Conservation (phyloP, 2,797 vertebrate genomes). For the Myotis findleyi region DNA sequence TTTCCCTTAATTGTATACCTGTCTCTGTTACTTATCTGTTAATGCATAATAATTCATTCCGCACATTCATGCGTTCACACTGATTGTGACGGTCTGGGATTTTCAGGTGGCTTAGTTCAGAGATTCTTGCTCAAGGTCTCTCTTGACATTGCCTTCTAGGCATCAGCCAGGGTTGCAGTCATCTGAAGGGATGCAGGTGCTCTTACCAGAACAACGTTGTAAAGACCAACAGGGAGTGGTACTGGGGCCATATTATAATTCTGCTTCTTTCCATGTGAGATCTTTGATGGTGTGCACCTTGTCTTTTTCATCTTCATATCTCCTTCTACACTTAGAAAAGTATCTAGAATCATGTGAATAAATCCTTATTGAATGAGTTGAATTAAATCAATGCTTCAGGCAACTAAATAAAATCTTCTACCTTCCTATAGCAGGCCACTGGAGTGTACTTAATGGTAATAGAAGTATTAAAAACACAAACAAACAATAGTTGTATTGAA, state of each 20-base stretch:
- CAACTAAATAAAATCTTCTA: neutral
- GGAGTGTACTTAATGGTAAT: neutral
- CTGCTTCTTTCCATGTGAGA: neutral
- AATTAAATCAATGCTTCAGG: neutral
- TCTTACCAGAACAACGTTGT: neutral
- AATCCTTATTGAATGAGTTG: neutral
- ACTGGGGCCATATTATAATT: too few species aligned
- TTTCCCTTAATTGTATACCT: neutral
- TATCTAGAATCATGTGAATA: neutral
- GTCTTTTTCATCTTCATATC: neutral
- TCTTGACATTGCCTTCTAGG: neutral
- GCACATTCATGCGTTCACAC: neutral
- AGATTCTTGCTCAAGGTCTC: neutral
- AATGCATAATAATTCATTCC: neutral
- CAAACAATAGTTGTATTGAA: neutral
- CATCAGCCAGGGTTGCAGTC: neutral
- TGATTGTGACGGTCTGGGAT: neutral
- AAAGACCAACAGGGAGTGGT: neutral
- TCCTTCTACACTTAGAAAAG: neutral
- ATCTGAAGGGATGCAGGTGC: fast-evolving
- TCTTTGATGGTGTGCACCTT: neutral
- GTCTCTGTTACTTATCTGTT: neutral
- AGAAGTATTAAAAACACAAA: neutral
- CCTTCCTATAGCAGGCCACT: neutral
- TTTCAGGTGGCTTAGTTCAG: neutral